A percentile compares a stretch with the other conserved stretches of the same genome.
phyloP scores from a whole-genome alignment of 2,888 invertebrate genomes.

The Rotaria magnacalcarata region DNA sequence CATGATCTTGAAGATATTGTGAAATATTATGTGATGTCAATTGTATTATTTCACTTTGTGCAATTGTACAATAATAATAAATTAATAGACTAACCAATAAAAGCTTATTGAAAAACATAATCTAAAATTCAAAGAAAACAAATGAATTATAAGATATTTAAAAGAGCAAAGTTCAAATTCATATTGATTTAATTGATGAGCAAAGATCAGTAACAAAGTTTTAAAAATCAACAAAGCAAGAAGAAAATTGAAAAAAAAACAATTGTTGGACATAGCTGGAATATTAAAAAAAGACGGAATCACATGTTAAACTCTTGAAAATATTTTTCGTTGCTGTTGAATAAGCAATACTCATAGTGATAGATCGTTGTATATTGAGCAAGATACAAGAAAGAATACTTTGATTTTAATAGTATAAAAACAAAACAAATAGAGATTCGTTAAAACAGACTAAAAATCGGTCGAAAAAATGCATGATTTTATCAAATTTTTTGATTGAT shows the following conservation, averaged over 20 bases:
- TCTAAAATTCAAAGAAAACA: neutral
- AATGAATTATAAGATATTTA: neutral
- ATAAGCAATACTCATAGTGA: neutral
- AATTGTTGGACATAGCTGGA: too few relatives aligned
- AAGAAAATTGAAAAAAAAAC: too few relatives aligned
- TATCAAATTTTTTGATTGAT: too few relatives aligned
- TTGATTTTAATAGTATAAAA: too few relatives aligned
- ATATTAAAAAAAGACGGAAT: too few relatives aligned
- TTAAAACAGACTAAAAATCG: neutral
- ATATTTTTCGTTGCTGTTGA: neutral
- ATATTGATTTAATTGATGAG: neutral
- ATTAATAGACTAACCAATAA: neutral
- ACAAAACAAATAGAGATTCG: neutral
- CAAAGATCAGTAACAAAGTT: neutral
- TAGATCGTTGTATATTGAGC: neutral
- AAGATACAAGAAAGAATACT: neutral
- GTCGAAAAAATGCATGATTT: too few relatives aligned
- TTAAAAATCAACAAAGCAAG: neutral
- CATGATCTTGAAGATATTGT: neutral
- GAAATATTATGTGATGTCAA: neutral
- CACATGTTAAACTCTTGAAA: too few relatives aligned
- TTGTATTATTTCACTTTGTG: neutral
- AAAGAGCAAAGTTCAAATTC: neutral
- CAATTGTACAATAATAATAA: neutral
- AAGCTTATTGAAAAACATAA: neutral